Base-by-base conservation (phyloP, 1,140 invertebrate genomes). In the Eulimnadia texana region DNA sequence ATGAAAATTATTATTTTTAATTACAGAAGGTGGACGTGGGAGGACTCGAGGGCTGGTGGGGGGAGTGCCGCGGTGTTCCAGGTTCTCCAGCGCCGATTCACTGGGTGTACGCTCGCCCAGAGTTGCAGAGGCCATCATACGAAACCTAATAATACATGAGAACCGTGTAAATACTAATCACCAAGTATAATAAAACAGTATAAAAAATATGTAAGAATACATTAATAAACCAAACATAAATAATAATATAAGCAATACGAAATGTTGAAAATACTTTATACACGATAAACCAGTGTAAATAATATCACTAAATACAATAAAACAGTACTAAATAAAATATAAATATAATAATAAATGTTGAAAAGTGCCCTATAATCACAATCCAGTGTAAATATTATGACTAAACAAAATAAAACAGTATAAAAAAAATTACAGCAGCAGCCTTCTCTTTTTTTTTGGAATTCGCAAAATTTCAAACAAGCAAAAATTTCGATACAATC, bases 61-160 rank as follows among this genome's bases (percentile, higher is more conserved):
- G 25, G 42, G 61, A 16, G 60, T 60, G 10, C 25, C 33, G 10
- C 61, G 29, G 54, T 79, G 76, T 68, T 87, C 85, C 53, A 86
- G 80, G 70, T 84, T 88, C 66, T 89, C 87, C 1, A 88, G 72
- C 70, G 83, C 88, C 1, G 79, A 81, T 65, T 88, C 84, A 23
- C 84, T 86, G 0, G 85, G 83, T 56, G 84, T 86, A 24, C 82
- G 77, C 65, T 90, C 87, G 13, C 81, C 82, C 1, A 83, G 83
- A n/a, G 66, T 64, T 29, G 65, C 65, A 63, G 63, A 67, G 23
- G 73, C 69, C 73, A 82, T 80, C 42, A 82, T 68, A 64, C 82
- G 81, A 66, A 83, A 85, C n/a, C 67, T 63, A 49, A 58, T 42
- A 9, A 42, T 9, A 42, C 33, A 9, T 42, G 16, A 42, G 6